A percentile compares a stretch with the other conserved stretches of the same genome.
These are phyloP conservation scores for Allolobophora icterica DNA, from an alignment of 2,888 invertebrate genomes.

Conservation along the genomic window DNA sequence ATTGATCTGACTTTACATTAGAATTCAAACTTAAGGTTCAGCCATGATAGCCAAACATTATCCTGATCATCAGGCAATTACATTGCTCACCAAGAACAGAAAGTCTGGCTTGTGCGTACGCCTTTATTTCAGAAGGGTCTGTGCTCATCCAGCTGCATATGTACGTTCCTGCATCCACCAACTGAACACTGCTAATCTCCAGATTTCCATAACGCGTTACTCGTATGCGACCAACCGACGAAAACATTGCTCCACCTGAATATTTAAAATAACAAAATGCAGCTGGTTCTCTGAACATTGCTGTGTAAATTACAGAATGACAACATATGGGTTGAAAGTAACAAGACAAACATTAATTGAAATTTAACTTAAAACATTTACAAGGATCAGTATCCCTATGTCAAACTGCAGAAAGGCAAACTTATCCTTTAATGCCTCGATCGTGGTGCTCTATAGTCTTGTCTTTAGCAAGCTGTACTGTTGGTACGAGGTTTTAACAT, in stretches of 20 bases:
- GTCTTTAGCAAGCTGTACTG: no score
- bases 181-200: neutral
- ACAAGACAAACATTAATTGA: neutral
- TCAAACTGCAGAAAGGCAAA: no score
- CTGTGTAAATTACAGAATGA: neutral
- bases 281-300: neutral
- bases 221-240: neutral
- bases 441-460: no score
- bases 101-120: neutral
- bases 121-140: neutral
- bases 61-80: neutral
- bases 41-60: neutral
- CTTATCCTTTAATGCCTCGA: no score
- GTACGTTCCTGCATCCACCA: neutral
- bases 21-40: neutral
- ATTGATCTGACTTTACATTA: no score
- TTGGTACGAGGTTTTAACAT: no score
- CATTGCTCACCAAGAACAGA: neutral
- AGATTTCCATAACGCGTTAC: neutral
- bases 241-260: neutral
- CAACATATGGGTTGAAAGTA: neutral
- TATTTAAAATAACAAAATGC: neutral
- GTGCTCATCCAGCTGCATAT: conserved; percentile 3
- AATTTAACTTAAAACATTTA: neutral
- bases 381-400: neutral